phyloP scores from a whole-genome alignment of 2,888 invertebrate species.

The Dolomedes plantarius region DNA sequence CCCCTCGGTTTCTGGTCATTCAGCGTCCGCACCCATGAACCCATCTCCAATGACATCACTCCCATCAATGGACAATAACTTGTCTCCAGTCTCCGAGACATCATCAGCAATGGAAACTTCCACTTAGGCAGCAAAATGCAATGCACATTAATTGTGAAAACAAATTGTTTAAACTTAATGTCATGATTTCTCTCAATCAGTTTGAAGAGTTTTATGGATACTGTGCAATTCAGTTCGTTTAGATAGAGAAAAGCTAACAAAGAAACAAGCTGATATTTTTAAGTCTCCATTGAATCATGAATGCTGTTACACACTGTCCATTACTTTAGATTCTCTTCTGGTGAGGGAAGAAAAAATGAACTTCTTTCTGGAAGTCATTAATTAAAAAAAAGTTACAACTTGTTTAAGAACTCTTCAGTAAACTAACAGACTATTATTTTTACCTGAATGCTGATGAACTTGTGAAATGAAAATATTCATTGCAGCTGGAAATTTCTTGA shows the following conservation, averaged over 20 bases:
- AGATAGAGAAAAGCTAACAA: neutral
- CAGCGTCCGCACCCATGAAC: constrained; percentile 21
- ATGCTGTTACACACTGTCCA: neutral
- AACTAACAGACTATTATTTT: neutral
- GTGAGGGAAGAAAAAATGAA: neutral
- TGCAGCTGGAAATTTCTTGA: neutral
- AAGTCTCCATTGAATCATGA: neutral
- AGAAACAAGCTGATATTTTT: constrained; percentile 6
- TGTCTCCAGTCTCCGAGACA: constrained; percentile 51
- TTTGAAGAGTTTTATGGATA: neutral
- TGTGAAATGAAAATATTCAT: constrained; percentile 26
- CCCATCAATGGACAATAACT: constrained; percentile 40
- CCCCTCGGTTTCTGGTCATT: constrained; percentile 28
- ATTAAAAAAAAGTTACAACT: neutral
- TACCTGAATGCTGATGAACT: neutral
- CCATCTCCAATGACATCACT: constrained; percentile 26
- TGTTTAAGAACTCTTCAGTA: neutral
- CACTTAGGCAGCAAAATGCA: constrained; percentile 17
- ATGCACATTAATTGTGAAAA: neutral
- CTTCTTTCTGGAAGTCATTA: neutral
- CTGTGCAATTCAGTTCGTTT: neutral
- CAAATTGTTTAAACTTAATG: neutral
- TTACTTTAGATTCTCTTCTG: neutral
- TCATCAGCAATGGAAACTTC: constrained; percentile 68
- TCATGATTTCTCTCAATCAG: neutral